Evolutionary conservation across 2,888 invertebrate genomes (phyloP).

Genomic region (Hyppa rectilinea): DNA sequence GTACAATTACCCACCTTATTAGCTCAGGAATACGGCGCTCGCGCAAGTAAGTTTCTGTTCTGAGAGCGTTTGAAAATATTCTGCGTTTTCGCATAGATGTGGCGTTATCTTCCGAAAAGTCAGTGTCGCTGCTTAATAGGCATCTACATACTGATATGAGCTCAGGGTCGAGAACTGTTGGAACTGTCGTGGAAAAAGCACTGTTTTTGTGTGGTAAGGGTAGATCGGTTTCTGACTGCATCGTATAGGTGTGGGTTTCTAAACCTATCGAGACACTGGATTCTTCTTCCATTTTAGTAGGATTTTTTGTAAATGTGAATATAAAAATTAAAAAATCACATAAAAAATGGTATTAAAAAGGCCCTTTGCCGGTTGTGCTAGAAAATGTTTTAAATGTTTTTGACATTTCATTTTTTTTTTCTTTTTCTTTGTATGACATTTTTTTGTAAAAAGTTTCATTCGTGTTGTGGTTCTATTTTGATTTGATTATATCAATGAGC

Average conservation of each 20-base stretch:
- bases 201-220: rapidly evolving
- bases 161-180: constrained; percentile 40
- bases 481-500: neutral
- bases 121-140: constrained; percentile 61
- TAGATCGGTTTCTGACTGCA: neutral
- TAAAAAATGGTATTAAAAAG: neutral
- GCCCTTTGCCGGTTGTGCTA: neutral
- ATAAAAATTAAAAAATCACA: neutral
- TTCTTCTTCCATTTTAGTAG: neutral
- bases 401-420: constrained; percentile 21
- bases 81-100: constrained; percentile 75
- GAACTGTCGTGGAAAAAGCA: neutral
- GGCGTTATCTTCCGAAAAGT: constrained; percentile 66
- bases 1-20: constrained; percentile 69
- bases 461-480: no score
- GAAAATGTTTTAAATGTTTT: constrained; percentile 2
- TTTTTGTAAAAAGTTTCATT: neutral
- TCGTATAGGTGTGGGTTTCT: neutral
- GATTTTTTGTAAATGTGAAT: neutral
- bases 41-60: constrained; percentile 82
- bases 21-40: constrained; percentile 84
- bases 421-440: neutral
- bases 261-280: no score
- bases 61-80: constrained; percentile 74
- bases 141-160: constrained; percentile 77